Percentiles rank a stretch among this genome's conserved stretches.
Evolutionary conservation across 2,888 invertebrate genomes (phyloP).

Genomic region (Mimachlamys varia): DNA sequence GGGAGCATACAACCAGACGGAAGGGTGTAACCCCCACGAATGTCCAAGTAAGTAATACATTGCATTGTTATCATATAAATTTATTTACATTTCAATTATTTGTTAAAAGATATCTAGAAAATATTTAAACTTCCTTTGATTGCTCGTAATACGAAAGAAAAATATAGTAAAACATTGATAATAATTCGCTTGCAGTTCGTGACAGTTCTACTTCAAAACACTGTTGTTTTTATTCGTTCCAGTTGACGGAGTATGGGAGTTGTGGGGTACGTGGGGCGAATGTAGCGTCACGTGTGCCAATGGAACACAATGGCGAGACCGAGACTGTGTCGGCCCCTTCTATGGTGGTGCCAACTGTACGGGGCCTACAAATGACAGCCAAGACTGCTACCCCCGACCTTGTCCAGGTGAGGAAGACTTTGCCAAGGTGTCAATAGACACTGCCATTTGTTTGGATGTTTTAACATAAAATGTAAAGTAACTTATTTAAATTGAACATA

Average conservation of each 20-base stretch:
- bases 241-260: slow-evolving; percentile 76
- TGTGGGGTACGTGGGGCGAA: slow-evolving; percentile 73
- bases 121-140: no score
- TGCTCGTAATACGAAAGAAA: no score
- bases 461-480: no score
- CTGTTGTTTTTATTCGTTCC: slow-evolving; percentile 39
- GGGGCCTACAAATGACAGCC: slow-evolving; percentile 61
- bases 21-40: slow-evolving; percentile 63
- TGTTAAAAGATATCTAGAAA: no score
- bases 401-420: slow-evolving; percentile 73
- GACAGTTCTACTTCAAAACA: no score
- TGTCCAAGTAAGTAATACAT: slow-evolving; percentile 63
- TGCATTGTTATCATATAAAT: no score
- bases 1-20: slow-evolving; percentile 54
- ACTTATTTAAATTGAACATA: no score
- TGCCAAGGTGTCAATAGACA: no score
- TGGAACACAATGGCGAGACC: slow-evolving; percentile 66
- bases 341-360: slow-evolving; percentile 73
- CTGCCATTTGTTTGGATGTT: no score
- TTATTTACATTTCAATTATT: no score
- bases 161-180: no score
- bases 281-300: slow-evolving; percentile 76
- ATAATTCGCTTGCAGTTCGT: no score
- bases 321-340: slow-evolving; percentile 68
- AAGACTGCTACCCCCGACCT: slow-evolving; percentile 69